Evolutionary conservation across 2,888 invertebrate species (phyloP), one percentile per base, ranked within the genome.

Genomic region (Cheilosia vulpina): DNA sequence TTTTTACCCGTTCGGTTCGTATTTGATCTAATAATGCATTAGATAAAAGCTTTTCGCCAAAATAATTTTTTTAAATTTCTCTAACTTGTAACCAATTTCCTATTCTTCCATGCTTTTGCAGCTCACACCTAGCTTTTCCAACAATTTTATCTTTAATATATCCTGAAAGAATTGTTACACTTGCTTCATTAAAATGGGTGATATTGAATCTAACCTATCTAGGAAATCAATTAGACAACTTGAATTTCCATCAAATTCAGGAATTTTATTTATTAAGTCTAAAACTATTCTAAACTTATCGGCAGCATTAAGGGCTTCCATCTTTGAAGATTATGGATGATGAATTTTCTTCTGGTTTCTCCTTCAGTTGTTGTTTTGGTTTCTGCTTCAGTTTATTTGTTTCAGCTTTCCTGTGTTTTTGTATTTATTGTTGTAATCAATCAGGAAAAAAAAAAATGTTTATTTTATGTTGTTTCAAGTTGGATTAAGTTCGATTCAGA

Each of bases 101-200:
- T 57, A 73, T 19, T 43, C 45, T 34, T 1, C 83, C 83, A 31
- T 69, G 41, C 24, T 55, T 80, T 31, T 55, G 62, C 13, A 73
- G 15, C 2, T 41, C 53, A 45, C 47, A 38, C 45, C 55, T 76
- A 13, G 71, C 71, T 52, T 52, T 72, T 53, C 71, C 71, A 15
- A 45, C 47, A 15, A 66, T 68, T 52, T 78, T 77, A 19, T 77
- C 66, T n/a, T 11, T 65, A 41, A 76, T 58, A 53, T 41, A 82
- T 6, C 77, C 72, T 11, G 58, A 19, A 21, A 77, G 47, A 45
- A 76, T 65, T n/a, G 15, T 1, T 31, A 19, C 24, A 13, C 21
- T 38, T 4, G 6, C n/a, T 17, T 45, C 43, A 57, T 76, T 53
- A 72, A 58, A 47, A 45, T 58, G 15, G 72, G 47, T 4, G 41